Base-by-base conservation (phyloP, 2,797 vertebrate species). In the Anolis apletophallus region DNA sequence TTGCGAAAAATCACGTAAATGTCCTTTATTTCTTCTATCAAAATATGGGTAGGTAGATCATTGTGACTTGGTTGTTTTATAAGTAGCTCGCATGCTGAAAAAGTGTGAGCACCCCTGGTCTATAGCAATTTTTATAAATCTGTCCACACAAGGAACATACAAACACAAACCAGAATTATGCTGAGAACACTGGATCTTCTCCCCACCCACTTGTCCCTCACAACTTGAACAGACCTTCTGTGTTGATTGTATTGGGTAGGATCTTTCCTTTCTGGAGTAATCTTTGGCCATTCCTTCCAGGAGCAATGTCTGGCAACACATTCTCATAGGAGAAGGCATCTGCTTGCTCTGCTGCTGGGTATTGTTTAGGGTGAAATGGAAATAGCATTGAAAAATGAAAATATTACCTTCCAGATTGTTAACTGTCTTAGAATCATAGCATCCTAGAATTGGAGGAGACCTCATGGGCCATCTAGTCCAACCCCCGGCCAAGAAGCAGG, bases 301-400 rank as follows among this genome's bases (percentile, higher is more conserved):
- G 23, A 54, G 23, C 40, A 32, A 7, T 36, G 3, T 40, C 32
- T 29, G n/a, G 81, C 3, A 72, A 17, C 19, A 87, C 57, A 23
- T 87, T 87, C 76, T 87, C 86, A 73, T 87, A 87, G n/a, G 78
- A 86, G 21, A 86, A 86, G 55, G n/a, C 46, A 87, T 84, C 86
- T n/a, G n/a, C 21, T 69, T 32, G 73, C 4, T 71, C 73, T 16
- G 5, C 5, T 12, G 11, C 61, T 64, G 10, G 26, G 23, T 3
- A 26, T 64, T 13, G 55, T 8, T 76, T 84, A 36, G 46, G 32
- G 32, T 14, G 36, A 26, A 32, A 57, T 26, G 50, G 21, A 80
- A 77, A 19, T 46, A 36, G 29, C n/a, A 3, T 64, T 64, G 59
- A 64, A 64, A 64, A 10, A 52, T 83, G 40, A 79, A 78, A 50